Percentiles rank a stretch among this genome's conserved stretches.
Conservation (phyloP, 2,888 invertebrate species). For the Pedicia rivosa region DNA sequence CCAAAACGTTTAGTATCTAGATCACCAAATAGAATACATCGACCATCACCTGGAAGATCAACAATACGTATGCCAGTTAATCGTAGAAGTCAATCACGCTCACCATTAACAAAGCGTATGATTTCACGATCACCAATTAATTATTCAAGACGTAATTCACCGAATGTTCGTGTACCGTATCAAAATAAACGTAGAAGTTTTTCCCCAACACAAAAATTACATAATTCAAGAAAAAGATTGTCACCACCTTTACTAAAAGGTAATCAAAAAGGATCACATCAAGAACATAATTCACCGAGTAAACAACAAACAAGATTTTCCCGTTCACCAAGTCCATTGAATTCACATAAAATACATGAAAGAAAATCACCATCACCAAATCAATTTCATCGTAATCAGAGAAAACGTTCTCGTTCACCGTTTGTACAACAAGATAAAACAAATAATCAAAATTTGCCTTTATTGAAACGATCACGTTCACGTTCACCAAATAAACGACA, state of each 20-base stretch:
- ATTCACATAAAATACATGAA: too few relatives aligned
- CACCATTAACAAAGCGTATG: neutral
- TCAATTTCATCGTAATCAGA: neutral
- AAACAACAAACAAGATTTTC: neutral
- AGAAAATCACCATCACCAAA: neutral
- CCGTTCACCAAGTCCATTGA: constrained; percentile 1
- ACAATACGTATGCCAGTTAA: too few relatives aligned
- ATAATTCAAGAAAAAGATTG: constrained; percentile 1
- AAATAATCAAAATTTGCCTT: neutral
- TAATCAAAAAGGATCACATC: too few relatives aligned
- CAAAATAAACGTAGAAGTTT: neutral
- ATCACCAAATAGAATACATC: constrained; percentile 1
- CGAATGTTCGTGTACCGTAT: neutral
- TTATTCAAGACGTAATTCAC: constrained; percentile 1
- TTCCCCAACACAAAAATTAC: neutral
- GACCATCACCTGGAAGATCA: too few relatives aligned
- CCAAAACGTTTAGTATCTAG: constrained; percentile 5
- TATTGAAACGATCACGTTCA: constrained; percentile 9
- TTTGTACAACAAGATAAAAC: too few relatives aligned
- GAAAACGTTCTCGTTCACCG: constrained; percentile 1
- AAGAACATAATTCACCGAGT: too few relatives aligned
- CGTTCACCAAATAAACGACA: constrained; percentile 3
- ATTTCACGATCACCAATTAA: neutral
- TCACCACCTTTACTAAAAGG: neutral
- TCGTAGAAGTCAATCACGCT: constrained; percentile 3